Evolutionary conservation across 2,888 invertebrate species (phyloP).

Genomic region (Dicyrtoma fusca): DNA sequence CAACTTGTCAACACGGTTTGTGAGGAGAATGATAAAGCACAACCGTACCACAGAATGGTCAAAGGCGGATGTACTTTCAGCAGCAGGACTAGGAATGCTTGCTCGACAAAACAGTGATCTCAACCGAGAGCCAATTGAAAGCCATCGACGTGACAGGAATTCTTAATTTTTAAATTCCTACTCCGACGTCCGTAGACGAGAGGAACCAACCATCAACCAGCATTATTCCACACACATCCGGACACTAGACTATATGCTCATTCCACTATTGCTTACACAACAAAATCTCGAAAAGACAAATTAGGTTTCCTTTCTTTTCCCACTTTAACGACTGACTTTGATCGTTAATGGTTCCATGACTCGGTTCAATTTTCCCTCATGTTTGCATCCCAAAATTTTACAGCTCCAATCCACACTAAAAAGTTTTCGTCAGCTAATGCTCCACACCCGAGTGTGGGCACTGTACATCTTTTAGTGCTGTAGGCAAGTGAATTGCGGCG

Average conservation of each 20-base stretch:
- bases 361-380: conserved; percentile 4
- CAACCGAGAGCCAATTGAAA: conserved; percentile 56
- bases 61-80: conserved; percentile 40
- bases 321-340: conserved; percentile 34
- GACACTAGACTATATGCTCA: conserved; percentile 15
- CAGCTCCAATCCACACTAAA: background rate
- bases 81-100: conserved; percentile 42
- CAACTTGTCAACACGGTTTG: conserved; percentile 51
- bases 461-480: too few relatives aligned
- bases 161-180: conserved; percentile 43
- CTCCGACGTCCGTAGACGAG: background rate
- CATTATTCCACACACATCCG: conserved; percentile 8
- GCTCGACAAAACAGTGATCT: conserved; percentile 55
- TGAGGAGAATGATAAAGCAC: conserved; percentile 47
- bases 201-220: background rate
- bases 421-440: too few relatives aligned
- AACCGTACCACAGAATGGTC: conserved; percentile 44
- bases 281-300: conserved; percentile 47
- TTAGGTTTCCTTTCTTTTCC: conserved; percentile 36
- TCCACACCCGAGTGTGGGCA: too few relatives aligned
- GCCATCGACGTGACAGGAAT: conserved; percentile 54
- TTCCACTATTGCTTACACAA: conserved; percentile 46
- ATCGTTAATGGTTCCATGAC: conserved; percentile 37
- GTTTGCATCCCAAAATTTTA: conserved; percentile 2
- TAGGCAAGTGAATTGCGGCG: too few relatives aligned